phyloP scores from a whole-genome alignment of 2,797 vertebrate genomes.

The Onychomys torridus region DNA sequence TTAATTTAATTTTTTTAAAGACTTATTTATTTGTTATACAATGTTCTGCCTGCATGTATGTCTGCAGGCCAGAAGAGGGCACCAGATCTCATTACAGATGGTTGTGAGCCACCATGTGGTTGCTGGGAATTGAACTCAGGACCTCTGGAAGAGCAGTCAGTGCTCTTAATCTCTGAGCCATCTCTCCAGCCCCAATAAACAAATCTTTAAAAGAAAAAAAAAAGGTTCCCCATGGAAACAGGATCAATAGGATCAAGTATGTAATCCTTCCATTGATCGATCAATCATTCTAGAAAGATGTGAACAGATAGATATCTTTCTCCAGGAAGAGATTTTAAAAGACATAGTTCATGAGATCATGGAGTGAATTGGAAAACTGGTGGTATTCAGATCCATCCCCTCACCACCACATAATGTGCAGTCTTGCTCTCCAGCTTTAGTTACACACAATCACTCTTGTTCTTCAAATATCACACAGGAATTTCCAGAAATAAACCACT shows the following conservation, averaged over 20 bases:
- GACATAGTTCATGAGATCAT: not conserved
- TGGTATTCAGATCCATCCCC: not conserved
- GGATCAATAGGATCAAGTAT: not conserved
- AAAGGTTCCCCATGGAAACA: not conserved
- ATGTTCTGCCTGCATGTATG: too few species aligned
- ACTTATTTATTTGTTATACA: too few species aligned
- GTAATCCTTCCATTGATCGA: not conserved
- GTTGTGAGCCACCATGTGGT: too few species aligned
- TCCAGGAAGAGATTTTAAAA: not conserved
- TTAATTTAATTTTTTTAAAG: too few species aligned
- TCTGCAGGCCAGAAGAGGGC: too few species aligned
- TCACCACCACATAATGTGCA: not conserved
- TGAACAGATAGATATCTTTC: not conserved
- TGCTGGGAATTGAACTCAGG: too few species aligned
- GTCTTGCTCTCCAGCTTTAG: not conserved
- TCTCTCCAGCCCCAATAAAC: too few species aligned
- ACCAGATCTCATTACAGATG: too few species aligned
- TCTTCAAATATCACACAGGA: not conserved
- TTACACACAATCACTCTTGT: not conserved
- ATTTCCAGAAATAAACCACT: not conserved
- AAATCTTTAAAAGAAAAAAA: too few species aligned
- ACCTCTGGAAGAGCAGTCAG: too few species aligned
- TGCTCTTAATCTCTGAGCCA: too few species aligned
- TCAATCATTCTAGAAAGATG: not conserved
- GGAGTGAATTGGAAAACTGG: not conserved